phyloP scores from a whole-genome alignment of 2,888 invertebrate species.

The Penaeus monodon region DNA sequence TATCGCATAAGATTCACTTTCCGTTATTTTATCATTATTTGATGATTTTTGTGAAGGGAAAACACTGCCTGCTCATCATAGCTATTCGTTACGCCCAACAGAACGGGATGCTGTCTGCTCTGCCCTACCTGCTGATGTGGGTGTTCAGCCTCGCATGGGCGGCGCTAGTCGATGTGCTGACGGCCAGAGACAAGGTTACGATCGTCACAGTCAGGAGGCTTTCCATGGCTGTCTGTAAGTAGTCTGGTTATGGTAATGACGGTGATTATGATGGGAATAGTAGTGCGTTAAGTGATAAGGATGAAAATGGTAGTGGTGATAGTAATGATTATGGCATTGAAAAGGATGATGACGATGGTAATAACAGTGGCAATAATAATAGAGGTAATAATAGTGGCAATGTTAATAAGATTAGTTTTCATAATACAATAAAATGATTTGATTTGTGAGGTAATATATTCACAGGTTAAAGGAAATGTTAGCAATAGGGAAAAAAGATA shows the following conservation, averaged over 20 bases:
- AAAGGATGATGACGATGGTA: not conserved
- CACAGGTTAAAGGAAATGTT: too few relatives aligned
- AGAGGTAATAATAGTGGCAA: too few relatives aligned
- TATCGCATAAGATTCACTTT: too few relatives aligned
- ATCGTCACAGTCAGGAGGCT: constrained; percentile 43
- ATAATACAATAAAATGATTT: too few relatives aligned
- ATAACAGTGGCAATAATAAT: not conserved
- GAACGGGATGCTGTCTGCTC: constrained; percentile 58
- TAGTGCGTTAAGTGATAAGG: not conserved
- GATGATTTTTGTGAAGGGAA: not conserved
- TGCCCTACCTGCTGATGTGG: constrained; percentile 58
- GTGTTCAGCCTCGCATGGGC: constrained; percentile 36
- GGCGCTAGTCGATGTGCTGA: constrained; percentile 27
- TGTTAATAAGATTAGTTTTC: too few relatives aligned
- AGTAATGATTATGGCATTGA: not conserved
- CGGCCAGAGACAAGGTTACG: constrained; percentile 10
- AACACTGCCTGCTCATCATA: not conserved
- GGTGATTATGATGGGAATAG: not conserved
- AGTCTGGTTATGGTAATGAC: not conserved
- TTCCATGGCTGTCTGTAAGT: constrained; percentile 49
- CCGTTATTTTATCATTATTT: too few relatives aligned
- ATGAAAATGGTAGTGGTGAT: not conserved
- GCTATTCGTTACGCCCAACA: not conserved
- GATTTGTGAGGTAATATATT: too few relatives aligned
- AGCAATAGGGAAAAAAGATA: too few relatives aligned